Evolutionary conservation across 1,140 invertebrate species (phyloP), one percentile per base, ranked within the genome.

Genomic region (Triops longicaudatus): DNA sequence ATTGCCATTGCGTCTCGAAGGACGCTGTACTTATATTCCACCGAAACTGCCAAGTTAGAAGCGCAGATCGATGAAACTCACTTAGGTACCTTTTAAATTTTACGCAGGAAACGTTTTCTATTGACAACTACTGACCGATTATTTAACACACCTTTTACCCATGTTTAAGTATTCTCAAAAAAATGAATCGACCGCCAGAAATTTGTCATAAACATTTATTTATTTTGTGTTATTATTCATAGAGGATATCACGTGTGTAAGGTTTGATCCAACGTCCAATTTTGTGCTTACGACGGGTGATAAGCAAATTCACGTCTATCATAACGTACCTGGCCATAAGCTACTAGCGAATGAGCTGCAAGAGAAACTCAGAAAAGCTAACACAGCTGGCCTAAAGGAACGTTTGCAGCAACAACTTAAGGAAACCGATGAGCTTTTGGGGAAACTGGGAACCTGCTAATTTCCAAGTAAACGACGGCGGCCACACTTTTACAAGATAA

Each of bases 261-360:
- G 85, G 26, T 96, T 95, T 83, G 91, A 94, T 82, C 86, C 90
- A 28, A 85, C 87, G 74, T 90, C 90, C 26, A 89, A 91, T 81
- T 91, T 89, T 82, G 81, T 96, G n/a, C 86, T 93, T 76, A 89
- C 89, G 1, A 86, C 89, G 74, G 92, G 91, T 14, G 92, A 95
- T 81, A 90, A 88, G 77, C 89, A 90, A 71, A 89, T 96, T 17
- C 86, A 91, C 73, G 88, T 96, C 26, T 90, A 95, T 80, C 89
- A 92, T 81, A 96, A 96, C 81, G 87, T 95, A 11, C 88, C 91
- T 77, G 93, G 93, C 7, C 91, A 91, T 81, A 85, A 87, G 79
- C 90, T 89, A 14, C 88, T 87, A 1, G 89, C 93, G 73, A 84
- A 85, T 42, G 89, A 89, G 31, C 87, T 92, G 7, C 86, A 87